phyloP scores from a whole-genome alignment of 2,113 vertebrate species.

The Coturnix japonica region DNA sequence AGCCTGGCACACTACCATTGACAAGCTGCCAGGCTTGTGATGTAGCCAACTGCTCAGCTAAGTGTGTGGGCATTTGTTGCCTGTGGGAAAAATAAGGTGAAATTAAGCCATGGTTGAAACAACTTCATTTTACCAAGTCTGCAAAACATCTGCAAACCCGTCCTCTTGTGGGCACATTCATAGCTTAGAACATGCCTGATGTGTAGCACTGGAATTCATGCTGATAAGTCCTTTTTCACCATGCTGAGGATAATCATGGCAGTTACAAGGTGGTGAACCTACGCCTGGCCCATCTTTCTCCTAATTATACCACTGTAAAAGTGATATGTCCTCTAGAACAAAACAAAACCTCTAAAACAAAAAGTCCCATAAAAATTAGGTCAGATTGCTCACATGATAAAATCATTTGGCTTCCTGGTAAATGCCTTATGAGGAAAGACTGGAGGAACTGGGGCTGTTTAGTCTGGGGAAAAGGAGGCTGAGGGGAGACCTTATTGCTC shows the following conservation, averaged over 20 bases:
- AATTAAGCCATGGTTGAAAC: neutral
- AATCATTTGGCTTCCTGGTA: neutral
- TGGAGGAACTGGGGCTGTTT: too few species aligned
- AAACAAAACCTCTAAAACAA: neutral
- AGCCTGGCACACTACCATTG: neutral
- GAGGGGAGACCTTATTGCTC: too few species aligned
- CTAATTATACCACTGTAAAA: neutral
- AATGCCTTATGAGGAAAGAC: neutral
- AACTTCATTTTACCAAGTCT: neutral
- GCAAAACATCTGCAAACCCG: neutral
- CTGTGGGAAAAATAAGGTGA: slow-evolving; percentile 33
- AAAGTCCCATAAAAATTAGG: neutral
- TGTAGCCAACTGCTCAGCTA: slow-evolving; percentile 19
- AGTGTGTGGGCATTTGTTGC: slow-evolving; percentile 36
- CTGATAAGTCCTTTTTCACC: neutral
- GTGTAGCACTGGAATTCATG: neutral
- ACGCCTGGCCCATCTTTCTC: neutral
- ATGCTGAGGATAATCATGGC: neutral
- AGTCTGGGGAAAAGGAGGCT: too few species aligned
- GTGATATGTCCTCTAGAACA: neutral
- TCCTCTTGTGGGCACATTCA: neutral
- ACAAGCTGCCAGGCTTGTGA: slow-evolving; percentile 1
- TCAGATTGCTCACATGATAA: neutral
- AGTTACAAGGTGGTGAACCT: neutral
- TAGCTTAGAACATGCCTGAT: neutral